Evolutionary conservation across 2,888 invertebrate species (phyloP), one percentile per base, ranked within the genome.

Genomic region (Odontothrips loti): DNA sequence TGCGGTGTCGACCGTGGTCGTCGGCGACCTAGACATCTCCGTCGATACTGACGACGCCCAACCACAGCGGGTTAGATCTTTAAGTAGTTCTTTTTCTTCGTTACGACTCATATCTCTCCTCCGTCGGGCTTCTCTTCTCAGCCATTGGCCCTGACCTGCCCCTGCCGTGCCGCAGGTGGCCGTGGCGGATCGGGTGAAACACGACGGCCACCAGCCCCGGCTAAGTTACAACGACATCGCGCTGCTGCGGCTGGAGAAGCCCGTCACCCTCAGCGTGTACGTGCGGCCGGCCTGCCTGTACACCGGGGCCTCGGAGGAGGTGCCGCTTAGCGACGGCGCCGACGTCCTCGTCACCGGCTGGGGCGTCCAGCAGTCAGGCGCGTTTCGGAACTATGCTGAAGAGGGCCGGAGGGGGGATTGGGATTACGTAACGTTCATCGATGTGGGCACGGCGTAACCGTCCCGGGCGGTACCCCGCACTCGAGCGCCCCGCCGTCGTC

Each of bases 281-380:
- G 68, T 27, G 27, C 27, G 68, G 68, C 68, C 68, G 23, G 68
- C 68, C 68, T 75, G 68, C 68, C 68, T 75, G 68, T 12, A 75
- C 68, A 27, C 68, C 23, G 68, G 8, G 27, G 68, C 68, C 23
- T 58, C 58, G 58, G 34, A 43, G 34, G 15, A 20, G 20, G 58
- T 58, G 58, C 58, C 15, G 58, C 58, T 58, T 6, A 6, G 12
- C 68, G 68, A 23, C 68, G 27, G 27, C 1, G 68, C 23, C 68
- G 11, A 23, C 68, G 68, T 75, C 23, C n/a, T 27, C 68, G 68
- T 75, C 23, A 23, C 68, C 68, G 68, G 68, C 68, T 75, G 68
- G 68, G 68, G 68, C 68, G 68, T 27, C 68, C 4, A 12, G 9
- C 27, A 75, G 11, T 75, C 23, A n/a, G 27, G 68, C 23, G 27